Evolutionary conservation across 1,140 invertebrate species (phyloP), one percentile per base, ranked within the genome.

Genomic region (Harlomillsia oculata): DNA sequence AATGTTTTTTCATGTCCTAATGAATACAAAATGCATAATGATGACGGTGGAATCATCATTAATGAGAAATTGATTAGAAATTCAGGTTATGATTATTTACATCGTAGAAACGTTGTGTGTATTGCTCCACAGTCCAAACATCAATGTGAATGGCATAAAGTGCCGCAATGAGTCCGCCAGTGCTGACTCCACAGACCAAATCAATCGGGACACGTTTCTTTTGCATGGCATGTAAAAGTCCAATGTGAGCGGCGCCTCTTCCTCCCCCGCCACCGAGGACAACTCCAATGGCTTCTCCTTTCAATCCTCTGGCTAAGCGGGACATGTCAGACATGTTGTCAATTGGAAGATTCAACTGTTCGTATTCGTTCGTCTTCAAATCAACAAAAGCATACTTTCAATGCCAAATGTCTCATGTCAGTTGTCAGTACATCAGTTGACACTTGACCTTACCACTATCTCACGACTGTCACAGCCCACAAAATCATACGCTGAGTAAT

Each of bases 191-290:
- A 29, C 41, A 32, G 13, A 61, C 13, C 29, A 52, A 37, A 21
- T 61, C 59, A 23, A 61, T 32, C n/a, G 59, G 59, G 3, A 61
- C n/a, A 16, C 30, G 18, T 3, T 29, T 18, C n/a, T 52, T 37
- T 2, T 20, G 25, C 9, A 56, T 40, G 29, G 26, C 37, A 9
- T 13, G 0, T 13, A 51, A 20, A 32, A 61, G 30, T 2, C 56
- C 51, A 20, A 59, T 48, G 1, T 49, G 41, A 32, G 52, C 50
- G 5, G 50, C 50, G 14, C 53, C 59, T 39, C 52, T 60, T 0
- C 53, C 59, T 20, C 59, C 59, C 21, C 59, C 59, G 5, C 59
- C 59, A 14, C 59, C 59, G 3, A 62, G 28, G 4, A 56, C 54
- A 5, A 62, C 6, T 29, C 54, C 54, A 36, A 56, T 34, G 1